A percentile compares a stretch with the other conserved stretches of the same genome.
phyloP scores from a whole-genome alignment of 2,888 invertebrate genomes.

The Cabera pusaria region DNA sequence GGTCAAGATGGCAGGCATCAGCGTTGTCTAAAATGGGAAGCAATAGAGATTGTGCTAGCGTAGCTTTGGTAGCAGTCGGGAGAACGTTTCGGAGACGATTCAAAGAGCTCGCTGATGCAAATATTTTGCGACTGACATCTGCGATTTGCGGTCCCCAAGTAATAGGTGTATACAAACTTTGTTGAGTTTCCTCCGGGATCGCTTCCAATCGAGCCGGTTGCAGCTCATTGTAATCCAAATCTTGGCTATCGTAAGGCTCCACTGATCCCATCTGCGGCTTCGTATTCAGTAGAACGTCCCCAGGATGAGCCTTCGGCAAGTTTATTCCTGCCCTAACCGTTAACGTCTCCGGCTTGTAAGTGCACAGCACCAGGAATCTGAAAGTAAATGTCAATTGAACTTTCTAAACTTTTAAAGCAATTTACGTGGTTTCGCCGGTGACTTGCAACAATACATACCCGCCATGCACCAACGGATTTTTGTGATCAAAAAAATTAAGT shows the following conservation, averaged over 20 bases:
- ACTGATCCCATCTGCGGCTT: constrained; percentile 66
- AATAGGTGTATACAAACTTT: constrained; percentile 51
- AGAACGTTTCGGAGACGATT: too few species aligned
- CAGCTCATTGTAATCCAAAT: constrained; percentile 72
- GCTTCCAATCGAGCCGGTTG: constrained; percentile 76
- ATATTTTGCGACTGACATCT: too few species aligned
- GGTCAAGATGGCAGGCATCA: too few species aligned
- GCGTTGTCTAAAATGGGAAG: too few species aligned
- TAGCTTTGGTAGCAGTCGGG: too few species aligned
- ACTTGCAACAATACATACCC: constrained; percentile 8
- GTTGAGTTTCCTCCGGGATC: constrained; percentile 58
- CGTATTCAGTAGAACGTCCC: constrained; percentile 69
- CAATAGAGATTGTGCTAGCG: too few species aligned
- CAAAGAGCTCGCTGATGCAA: too few species aligned
- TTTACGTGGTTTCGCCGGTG: constrained; percentile 12
- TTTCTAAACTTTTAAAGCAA: constrained; percentile 9
- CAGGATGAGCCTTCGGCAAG: constrained; percentile 84
- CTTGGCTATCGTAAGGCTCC: constrained; percentile 68
- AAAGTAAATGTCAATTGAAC: constrained; percentile 9
- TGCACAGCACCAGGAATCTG: constrained; percentile 91
- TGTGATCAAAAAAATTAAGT: too few species aligned
- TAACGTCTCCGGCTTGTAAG: constrained; percentile 91
- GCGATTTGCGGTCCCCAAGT: too few species aligned
- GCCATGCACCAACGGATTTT: too few species aligned
- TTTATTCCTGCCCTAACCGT: constrained; percentile 91